These are phyloP conservation scores for Callyntrura guangdongensis DNA, from an alignment of 2,888 invertebrate species.

Conservation along the genomic window DNA sequence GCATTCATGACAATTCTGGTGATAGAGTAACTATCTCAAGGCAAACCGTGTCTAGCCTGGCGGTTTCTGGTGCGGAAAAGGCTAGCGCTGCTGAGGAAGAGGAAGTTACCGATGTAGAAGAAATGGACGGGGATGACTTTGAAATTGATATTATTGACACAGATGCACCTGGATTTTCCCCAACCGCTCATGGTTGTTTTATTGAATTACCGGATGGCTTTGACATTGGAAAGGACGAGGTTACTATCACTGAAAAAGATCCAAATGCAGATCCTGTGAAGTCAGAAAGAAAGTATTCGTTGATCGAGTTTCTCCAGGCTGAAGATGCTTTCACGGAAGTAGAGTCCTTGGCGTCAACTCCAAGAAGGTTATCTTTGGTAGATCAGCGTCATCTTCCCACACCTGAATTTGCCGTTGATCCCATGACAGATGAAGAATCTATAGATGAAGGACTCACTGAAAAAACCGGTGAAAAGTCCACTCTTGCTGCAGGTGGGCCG, in stretches of 20 bases:
- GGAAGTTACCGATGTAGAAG: conserved; percentile 87
- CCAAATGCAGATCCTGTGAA: not conserved
- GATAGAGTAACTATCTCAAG: conserved; percentile 70
- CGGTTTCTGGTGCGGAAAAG: not conserved
- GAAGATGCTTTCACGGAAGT: conserved; percentile 66
- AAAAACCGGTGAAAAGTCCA: not conserved
- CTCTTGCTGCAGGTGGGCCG: not conserved
- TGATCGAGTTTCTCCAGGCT: conserved; percentile 64
- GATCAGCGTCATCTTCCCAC: conserved; percentile 45
- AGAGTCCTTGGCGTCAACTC: conserved; percentile 54
- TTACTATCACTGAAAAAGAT: conserved; percentile 63
- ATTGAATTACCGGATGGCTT: not conserved
- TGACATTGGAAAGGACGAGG: conserved; percentile 23
- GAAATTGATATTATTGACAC: conserved; percentile 70
- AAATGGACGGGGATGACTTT: conserved; percentile 86
- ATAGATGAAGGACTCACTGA: conserved; percentile 50
- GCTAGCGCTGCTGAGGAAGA: conserved; percentile 86
- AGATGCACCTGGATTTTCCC: conserved; percentile 57
- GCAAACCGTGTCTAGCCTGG: conserved; percentile 38
- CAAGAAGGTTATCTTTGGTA: conserved; percentile 51
- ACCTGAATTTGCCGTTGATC: conserved; percentile 77
- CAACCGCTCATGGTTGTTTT: conserved; percentile 58
- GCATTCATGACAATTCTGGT: conserved; percentile 76
- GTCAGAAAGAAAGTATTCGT: conserved; percentile 62
- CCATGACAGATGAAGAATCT: conserved; percentile 81